Evolutionary conservation across 2,113 vertebrate genomes (phyloP).

Genomic region (Poeciliopsis occidentalis): DNA sequence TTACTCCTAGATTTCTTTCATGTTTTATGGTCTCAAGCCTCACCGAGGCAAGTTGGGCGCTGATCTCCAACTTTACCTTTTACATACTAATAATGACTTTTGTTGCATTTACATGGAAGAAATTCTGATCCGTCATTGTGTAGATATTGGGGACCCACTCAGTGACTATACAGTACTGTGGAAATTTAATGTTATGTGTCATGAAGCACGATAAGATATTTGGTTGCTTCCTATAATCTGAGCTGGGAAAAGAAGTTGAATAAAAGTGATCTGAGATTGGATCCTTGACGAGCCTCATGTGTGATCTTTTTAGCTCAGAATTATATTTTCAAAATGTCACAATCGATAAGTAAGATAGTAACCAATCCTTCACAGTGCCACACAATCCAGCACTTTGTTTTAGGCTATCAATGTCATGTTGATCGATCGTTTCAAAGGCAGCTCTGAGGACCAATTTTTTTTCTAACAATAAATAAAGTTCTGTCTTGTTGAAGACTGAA

Average conservation of each 20-base stretch:
- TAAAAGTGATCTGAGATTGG: background rate
- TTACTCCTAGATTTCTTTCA: too few relatives aligned
- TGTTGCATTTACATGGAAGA: too few relatives aligned
- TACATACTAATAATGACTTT: too few relatives aligned
- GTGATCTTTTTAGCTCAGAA: background rate
- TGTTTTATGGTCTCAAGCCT: too few relatives aligned
- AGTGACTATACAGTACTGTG: background rate
- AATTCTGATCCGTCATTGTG: too few relatives aligned
- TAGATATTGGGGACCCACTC: background rate
- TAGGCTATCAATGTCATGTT: too few relatives aligned
- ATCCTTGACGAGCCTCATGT: too few relatives aligned
- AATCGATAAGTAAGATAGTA: background rate
- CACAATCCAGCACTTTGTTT: too few relatives aligned
- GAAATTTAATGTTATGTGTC: background rate
- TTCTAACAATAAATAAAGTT: background rate
- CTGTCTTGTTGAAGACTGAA: constrained; percentile 24
- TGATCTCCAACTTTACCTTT: too few relatives aligned
- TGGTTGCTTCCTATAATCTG: background rate
- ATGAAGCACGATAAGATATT: background rate
- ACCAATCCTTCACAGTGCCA: background rate
- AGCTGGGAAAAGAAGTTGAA: background rate
- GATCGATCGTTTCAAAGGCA: too few relatives aligned
- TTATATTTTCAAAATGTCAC: background rate
- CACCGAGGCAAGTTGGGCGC: too few relatives aligned
- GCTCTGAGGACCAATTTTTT: too few relatives aligned